Percentiles rank a stretch among this genome's conserved stretches.
phyloP scores from a whole-genome alignment of 2,797 vertebrate species.

The Cichlasoma orientale region DNA sequence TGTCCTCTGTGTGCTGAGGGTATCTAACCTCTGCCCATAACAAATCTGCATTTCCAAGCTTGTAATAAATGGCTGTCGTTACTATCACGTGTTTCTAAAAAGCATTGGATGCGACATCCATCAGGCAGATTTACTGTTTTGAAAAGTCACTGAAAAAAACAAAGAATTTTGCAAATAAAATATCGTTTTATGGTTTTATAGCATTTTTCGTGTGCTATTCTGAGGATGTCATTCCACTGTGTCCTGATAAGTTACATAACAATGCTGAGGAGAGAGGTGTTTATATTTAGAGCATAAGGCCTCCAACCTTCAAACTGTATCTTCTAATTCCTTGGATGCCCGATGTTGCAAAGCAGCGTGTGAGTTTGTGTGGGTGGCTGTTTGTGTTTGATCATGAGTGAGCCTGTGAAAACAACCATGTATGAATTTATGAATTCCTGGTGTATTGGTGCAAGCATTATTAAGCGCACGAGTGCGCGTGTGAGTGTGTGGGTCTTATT shows the following conservation, averaged over 20 bases:
- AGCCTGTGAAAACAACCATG: constrained; percentile 46
- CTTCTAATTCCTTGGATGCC: constrained; percentile 54
- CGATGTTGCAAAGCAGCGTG: constrained; percentile 56
- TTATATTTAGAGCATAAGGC: constrained; percentile 56
- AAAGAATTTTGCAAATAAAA: not conserved
- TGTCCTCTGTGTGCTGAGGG: not conserved
- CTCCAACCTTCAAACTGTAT: constrained; percentile 62
- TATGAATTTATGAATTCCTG: constrained; percentile 47
- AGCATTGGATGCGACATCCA: not conserved
- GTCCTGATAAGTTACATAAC: constrained; percentile 53
- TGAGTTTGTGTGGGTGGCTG: constrained; percentile 62
- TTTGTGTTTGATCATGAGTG: constrained; percentile 55
- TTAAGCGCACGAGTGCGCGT: constrained; percentile 7
- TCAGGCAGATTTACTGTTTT: not conserved
- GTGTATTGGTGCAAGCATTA: constrained; percentile 31
- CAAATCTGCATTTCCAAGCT: not conserved
- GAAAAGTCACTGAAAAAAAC: not conserved
- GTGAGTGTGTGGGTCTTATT: constrained; percentile 11
- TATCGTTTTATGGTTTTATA: not conserved
- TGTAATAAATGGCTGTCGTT: constrained; percentile 1
- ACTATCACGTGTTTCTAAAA: constrained; percentile 26
- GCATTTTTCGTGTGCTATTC: not conserved
- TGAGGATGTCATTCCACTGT: not conserved
- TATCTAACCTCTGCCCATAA: not conserved
- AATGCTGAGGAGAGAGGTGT: constrained; percentile 38